Conservation (phyloP, 1,140 invertebrate species). For the Drosophila serrata region DNA sequence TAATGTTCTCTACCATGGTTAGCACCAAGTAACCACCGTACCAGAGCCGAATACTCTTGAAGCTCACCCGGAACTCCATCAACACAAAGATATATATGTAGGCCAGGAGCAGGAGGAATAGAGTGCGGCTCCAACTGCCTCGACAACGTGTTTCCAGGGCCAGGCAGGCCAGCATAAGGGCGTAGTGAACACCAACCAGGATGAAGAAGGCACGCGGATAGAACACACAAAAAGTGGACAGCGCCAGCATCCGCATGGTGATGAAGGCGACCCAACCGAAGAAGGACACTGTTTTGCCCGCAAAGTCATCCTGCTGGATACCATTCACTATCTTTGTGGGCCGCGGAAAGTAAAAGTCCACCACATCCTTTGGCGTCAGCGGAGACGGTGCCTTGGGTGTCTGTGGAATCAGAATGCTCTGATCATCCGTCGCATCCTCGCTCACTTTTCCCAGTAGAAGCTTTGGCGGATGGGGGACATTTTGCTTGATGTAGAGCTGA, state of each 20-base stretch:
- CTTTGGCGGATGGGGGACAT: conserved; percentile 77
- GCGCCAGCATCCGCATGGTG: conserved; percentile 88
- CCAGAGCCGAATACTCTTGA: conserved; percentile 89
- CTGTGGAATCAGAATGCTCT: conserved; percentile 37
- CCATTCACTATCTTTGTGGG: conserved; percentile 86
- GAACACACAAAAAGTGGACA: conserved; percentile 90
- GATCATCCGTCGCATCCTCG: conserved; percentile 48
- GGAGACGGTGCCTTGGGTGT: conserved; percentile 38
- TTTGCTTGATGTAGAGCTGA: conserved; percentile 78
- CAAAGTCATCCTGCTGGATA: conserved; percentile 89
- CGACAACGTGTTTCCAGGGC: conserved; percentile 87
- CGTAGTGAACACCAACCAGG: conserved; percentile 87
- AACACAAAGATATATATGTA: conserved; percentile 90
- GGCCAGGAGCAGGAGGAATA: conserved; percentile 89
- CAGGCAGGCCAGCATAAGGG: conserved; percentile 87
- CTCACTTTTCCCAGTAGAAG: conserved; percentile 59
- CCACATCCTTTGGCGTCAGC: conserved; percentile 75
- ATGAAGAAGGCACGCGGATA: conserved; percentile 87
- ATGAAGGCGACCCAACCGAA: conserved; percentile 91
- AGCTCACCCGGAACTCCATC: conserved; percentile 91
- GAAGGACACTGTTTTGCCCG: conserved; percentile 88
- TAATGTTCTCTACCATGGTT: conserved; percentile 88
- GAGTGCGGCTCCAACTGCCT: conserved; percentile 85
- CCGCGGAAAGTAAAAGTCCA: conserved; percentile 82
- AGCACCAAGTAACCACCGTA: conserved; percentile 88